phyloP scores from a whole-genome alignment of 2,888 invertebrate genomes.

The Peribatodes rhomboidaria region DNA sequence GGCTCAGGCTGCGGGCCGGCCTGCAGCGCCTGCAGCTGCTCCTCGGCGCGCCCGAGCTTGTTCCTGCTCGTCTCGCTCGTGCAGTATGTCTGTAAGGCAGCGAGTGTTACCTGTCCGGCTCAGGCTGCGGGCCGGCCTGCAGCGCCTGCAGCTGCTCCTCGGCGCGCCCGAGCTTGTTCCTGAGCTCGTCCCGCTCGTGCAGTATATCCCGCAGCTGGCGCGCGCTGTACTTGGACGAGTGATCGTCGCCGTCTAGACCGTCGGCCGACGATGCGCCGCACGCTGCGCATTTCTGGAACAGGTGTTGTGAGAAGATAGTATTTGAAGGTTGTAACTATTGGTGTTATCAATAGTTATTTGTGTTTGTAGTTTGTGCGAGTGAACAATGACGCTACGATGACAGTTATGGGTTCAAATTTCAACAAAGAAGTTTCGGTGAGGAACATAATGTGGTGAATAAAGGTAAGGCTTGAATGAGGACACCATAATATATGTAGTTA shows the following conservation, averaged over 20 bases:
- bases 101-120: conserved; percentile 67
- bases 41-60: no score
- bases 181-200: conserved; percentile 96
- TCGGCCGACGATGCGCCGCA: conserved; percentile 74
- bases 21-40: no score
- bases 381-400: no score
- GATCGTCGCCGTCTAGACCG: conserved; percentile 72
- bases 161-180: conserved; percentile 96
- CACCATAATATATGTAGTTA: no score
- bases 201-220: conserved; percentile 94
- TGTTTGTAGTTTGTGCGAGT: no score
- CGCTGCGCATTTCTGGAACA: conserved; percentile 73
- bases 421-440: no score
- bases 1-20: no score
- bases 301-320: not conserved
- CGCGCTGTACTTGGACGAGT: conserved; percentile 79
- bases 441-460: no score
- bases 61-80: not conserved
- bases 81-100: not conserved
- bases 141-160: conserved; percentile 95
- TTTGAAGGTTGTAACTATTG: not conserved
- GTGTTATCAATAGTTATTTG: no score
- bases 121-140: conserved; percentile 77
- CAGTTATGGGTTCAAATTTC: no score
- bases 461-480: no score